Conservation (phyloP, 2,888 invertebrate genomes). For the Tipula unca region DNA sequence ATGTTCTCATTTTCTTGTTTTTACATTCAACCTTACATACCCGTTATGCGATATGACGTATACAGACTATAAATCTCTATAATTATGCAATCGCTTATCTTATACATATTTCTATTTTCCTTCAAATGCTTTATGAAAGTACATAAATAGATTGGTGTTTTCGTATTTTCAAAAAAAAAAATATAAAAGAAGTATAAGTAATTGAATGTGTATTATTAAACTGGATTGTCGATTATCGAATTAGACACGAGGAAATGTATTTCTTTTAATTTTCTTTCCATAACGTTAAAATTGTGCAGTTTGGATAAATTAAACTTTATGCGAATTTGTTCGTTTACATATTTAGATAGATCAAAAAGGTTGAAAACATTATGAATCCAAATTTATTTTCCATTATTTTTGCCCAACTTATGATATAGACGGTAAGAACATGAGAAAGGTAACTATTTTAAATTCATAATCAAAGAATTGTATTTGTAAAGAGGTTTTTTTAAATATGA, state of each 20-base stretch:
- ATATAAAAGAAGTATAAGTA: background rate
- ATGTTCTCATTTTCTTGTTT: background rate
- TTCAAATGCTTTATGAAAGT: background rate
- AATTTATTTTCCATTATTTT: too few relatives aligned
- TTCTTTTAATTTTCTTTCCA: background rate
- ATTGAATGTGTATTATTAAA: background rate
- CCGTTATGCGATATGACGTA: background rate
- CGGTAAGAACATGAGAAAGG: too few relatives aligned
- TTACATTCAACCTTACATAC: background rate
- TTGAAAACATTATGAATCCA: background rate
- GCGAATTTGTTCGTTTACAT: too few relatives aligned
- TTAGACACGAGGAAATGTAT: background rate
- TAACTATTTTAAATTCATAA: too few relatives aligned
- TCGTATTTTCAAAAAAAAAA: background rate
- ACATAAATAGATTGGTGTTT: background rate
- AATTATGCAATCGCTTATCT: background rate
- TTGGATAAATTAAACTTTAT: too few relatives aligned
- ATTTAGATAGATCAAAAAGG: background rate
- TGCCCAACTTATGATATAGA: too few relatives aligned
- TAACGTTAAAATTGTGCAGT: too few relatives aligned
- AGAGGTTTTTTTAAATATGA: too few relatives aligned
- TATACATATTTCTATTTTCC: background rate
- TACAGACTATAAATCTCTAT: background rate
- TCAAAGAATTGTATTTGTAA: too few relatives aligned
- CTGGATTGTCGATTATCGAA: background rate